Conservation (phyloP, 1,140 invertebrate species). For the Cylas formicarius region DNA sequence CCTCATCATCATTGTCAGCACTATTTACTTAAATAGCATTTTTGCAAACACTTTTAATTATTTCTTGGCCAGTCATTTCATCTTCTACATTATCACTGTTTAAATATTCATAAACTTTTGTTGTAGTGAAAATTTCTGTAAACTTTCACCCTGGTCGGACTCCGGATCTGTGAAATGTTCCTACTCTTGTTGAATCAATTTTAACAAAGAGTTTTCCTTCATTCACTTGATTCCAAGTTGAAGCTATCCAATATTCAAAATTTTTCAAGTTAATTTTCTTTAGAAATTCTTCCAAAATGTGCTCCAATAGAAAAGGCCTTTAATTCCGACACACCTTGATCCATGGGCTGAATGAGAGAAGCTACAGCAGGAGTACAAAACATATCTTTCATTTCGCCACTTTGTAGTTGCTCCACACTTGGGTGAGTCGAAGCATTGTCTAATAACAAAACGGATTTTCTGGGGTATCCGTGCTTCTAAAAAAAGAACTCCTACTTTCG, state of each 20-base stretch:
- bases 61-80: not conserved
- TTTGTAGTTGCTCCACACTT: constrained; percentile 29
- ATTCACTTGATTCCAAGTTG: constrained; percentile 4
- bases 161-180: too few species aligned
- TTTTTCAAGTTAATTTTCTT: not conserved
- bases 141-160: too few species aligned
- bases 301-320: constrained; percentile 32
- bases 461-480: constrained; percentile 26
- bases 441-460: constrained; percentile 42
- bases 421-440: constrained; percentile 44
- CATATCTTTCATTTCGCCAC: constrained; percentile 38
- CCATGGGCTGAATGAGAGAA: constrained; percentile 44
- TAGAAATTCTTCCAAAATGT: constrained; percentile 1
- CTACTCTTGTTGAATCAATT: too few species aligned
- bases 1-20: too few species aligned
- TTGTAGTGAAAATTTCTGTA: constrained; percentile 3
- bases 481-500: constrained; percentile 31
- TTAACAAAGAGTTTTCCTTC: too few species aligned
- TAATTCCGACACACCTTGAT: constrained; percentile 44
- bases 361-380: constrained; percentile 46
- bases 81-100: constrained; percentile 3
- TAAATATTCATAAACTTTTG: constrained; percentile 4
- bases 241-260: not conserved
- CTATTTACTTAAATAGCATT: too few species aligned
- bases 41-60: constrained; percentile 5